Evolutionary conservation across 2,888 invertebrate species (phyloP).

Genomic region (Rotaria magnacalcarata): DNA sequence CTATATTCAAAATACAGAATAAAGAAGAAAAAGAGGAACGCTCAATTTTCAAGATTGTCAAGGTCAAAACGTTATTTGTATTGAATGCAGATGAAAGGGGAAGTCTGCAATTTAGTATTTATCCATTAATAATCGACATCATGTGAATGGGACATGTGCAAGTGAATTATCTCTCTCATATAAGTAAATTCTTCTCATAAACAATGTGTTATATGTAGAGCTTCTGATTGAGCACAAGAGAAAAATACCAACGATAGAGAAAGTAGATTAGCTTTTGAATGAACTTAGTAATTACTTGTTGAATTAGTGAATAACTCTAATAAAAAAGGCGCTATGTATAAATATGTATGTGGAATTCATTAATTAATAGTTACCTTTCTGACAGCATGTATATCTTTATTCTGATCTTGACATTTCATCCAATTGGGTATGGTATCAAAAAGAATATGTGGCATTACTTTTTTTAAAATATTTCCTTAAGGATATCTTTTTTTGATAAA

Average conservation of each 20-base stretch:
- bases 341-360: not conserved
- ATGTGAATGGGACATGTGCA: conserved; percentile 13
- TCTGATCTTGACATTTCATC: not conserved
- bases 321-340: not conserved
- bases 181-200: not conserved
- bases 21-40: not conserved
- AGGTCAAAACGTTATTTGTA: not conserved
- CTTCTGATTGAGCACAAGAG: not conserved
- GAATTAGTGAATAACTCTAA: not conserved
- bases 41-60: conserved; percentile 2
- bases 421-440: not conserved
- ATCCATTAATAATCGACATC: conserved; percentile 2
- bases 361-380: not conserved
- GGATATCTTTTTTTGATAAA: not conserved
- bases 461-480: not conserved
- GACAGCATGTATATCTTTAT: not conserved
- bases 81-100: not conserved
- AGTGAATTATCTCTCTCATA: not conserved
- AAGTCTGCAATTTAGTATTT: conserved; percentile 9
- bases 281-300: not conserved
- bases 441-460: not conserved
- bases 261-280: not conserved
- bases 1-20: not conserved
- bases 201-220: not conserved
- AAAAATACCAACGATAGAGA: not conserved